phyloP scores from a whole-genome alignment of 2,797 vertebrate species.

The Malacoctenus gilli region DNA sequence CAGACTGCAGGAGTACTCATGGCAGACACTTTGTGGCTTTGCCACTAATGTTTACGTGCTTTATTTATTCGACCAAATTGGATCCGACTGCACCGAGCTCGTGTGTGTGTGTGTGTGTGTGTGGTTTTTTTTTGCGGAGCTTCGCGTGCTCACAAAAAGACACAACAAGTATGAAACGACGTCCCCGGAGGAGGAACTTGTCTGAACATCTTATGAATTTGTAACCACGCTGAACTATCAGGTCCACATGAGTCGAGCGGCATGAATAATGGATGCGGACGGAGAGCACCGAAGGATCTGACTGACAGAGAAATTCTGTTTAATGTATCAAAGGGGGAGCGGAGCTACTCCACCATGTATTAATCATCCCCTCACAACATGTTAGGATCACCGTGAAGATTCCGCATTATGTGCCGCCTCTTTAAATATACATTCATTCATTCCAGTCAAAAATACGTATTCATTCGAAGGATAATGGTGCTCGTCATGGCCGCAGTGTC shows the following conservation, averaged over 20 bases:
- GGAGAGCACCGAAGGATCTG: constrained; percentile 21
- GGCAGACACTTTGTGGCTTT: constrained; percentile 25
- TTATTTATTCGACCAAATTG: constrained; percentile 24
- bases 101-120: constrained; percentile 5
- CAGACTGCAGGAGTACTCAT: not conserved
- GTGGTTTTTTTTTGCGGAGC: no score
- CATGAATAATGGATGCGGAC: constrained; percentile 50
- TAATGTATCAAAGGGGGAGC: constrained; percentile 31
- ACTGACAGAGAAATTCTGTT: constrained; percentile 34
- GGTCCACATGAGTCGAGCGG: constrained; percentile 12
- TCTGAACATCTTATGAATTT: constrained; percentile 24
- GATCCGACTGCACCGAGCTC: constrained; percentile 15
- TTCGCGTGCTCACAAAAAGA: not conserved
- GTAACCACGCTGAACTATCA: constrained; percentile 26
- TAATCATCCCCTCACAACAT: constrained; percentile 17
- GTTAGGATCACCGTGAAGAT: not conserved
- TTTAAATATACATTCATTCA: not conserved
- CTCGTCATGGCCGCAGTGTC: no score
- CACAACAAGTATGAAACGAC: not conserved
- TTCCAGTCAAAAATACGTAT: not conserved
- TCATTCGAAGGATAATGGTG: no score
- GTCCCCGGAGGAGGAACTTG: constrained; percentile 7
- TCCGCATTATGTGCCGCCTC: not conserved
- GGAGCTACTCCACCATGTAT: constrained; percentile 3
- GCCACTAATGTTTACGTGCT: constrained; percentile 21